A percentile compares a stretch with the other conserved stretches of the same genome.
Evolutionary conservation across 2,113 vertebrate species (phyloP).

Genomic region (Eurypyga helias): DNA sequence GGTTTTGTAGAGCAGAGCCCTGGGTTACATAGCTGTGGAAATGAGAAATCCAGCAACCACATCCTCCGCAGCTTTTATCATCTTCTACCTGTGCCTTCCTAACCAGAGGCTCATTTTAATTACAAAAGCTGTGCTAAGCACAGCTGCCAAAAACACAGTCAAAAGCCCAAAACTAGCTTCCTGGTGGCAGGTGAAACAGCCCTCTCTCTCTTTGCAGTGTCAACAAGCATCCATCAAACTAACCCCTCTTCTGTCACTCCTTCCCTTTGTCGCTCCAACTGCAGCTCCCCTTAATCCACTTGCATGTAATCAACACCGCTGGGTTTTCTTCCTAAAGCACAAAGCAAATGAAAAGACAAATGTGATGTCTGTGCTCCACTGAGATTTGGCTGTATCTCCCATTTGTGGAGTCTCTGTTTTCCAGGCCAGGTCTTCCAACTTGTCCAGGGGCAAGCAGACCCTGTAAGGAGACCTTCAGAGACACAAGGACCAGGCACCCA

Average conservation of each 20-base stretch:
- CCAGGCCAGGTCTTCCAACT: neutral
- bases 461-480: neutral
- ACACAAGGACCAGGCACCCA: neutral
- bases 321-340: neutral
- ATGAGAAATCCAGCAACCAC: neutral
- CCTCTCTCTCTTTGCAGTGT: neutral
- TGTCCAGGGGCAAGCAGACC: neutral
- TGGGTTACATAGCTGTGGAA: neutral
- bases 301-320: neutral
- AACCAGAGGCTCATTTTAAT: constrained; percentile 50
- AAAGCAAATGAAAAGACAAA: neutral
- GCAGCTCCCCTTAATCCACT: neutral
- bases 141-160: constrained; percentile 13
- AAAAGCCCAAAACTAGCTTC: neutral
- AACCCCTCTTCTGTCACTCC: neutral
- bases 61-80: neutral
- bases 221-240: neutral
- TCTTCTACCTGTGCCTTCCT: neutral
- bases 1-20: neutral
- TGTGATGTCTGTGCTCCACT: neutral
- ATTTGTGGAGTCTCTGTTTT: neutral
- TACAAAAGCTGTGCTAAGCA: constrained; percentile 8
- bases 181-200: neutral
- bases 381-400: neutral
- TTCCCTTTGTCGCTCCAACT: neutral